Evolutionary conservation across 2,113 vertebrate species (phyloP).

Genomic region (Gobius niger): DNA sequence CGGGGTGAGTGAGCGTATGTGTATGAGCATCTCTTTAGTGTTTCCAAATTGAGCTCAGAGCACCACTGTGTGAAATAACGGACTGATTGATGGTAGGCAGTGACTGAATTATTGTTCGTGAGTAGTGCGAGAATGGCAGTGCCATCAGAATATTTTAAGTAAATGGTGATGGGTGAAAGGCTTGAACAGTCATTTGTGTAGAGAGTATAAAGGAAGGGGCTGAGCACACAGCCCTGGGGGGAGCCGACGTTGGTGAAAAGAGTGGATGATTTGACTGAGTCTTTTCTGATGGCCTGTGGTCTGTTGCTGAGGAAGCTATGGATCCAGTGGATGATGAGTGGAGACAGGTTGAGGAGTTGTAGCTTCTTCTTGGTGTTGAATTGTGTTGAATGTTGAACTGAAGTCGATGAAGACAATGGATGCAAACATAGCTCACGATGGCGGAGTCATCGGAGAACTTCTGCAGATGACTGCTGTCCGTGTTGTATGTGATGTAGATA

Average conservation of each 20-base stretch:
- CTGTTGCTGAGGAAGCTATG: too few relatives aligned
- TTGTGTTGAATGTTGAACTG: too few relatives aligned
- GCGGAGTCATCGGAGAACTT: too few relatives aligned
- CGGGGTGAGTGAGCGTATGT: not conserved
- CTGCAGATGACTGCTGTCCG: too few relatives aligned
- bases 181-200: not conserved
- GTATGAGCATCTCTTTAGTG: not conserved
- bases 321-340: too few relatives aligned
- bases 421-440: too few relatives aligned
- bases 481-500: too few relatives aligned
- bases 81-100: not conserved
- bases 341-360: too few relatives aligned
- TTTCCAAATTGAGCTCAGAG: not conserved
- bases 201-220: not conserved
- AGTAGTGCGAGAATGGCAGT: not conserved
- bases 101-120: not conserved
- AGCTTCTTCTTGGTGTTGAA: too few relatives aligned
- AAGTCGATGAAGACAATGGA: too few relatives aligned
- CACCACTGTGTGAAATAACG: not conserved
- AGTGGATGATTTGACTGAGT: too few relatives aligned
- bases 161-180: not conserved
- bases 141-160: not conserved
- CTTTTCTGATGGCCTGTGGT: too few relatives aligned
- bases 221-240: not conserved
- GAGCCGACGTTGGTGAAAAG: not conserved